Percentiles rank a stretch among this genome's conserved stretches.
phyloP scores from a whole-genome alignment of 2,113 vertebrate species.

The Chaetura pelagica region DNA sequence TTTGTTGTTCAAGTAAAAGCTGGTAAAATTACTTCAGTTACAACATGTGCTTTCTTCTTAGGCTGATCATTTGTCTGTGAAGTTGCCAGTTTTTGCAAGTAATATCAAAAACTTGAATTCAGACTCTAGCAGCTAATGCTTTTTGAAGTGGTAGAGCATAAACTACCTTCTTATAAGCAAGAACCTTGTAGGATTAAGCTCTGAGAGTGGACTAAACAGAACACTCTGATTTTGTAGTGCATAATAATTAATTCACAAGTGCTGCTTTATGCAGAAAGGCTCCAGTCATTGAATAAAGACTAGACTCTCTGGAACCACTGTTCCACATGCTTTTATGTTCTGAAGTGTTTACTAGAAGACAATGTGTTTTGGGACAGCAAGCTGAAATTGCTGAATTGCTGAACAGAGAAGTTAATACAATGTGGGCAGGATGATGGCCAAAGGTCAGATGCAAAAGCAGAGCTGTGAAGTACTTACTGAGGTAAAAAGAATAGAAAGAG shows the following conservation, averaged over 20 bases:
- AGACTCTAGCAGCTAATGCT: not conserved
- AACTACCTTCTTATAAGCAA: not conserved
- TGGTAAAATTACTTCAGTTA: not conserved
- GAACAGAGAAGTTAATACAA: not conserved
- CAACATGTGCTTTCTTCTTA: not conserved
- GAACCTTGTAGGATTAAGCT: not conserved
- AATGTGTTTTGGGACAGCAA: not conserved
- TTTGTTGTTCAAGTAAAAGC: not conserved
- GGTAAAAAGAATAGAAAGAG: not conserved
- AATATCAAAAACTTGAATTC: not conserved
- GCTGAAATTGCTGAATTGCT: not conserved
- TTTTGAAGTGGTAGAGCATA: not conserved
- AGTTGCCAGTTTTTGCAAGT: not conserved
- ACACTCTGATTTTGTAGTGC: not conserved
- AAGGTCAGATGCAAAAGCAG: not conserved
- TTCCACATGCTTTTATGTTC: not conserved
- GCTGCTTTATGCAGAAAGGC: not conserved
- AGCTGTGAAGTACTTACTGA: not conserved
- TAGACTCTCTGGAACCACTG: not conserved
- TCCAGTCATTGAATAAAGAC: not conserved
- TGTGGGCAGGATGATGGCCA: not conserved
- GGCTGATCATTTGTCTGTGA: not conserved
- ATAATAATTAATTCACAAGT: not conserved
- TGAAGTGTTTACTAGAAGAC: not conserved
- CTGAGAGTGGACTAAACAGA: not conserved